These are phyloP conservation scores for Metridium senile DNA, from an alignment of 92 coral and sea anemone species.

Conservation along the genomic window DNA sequence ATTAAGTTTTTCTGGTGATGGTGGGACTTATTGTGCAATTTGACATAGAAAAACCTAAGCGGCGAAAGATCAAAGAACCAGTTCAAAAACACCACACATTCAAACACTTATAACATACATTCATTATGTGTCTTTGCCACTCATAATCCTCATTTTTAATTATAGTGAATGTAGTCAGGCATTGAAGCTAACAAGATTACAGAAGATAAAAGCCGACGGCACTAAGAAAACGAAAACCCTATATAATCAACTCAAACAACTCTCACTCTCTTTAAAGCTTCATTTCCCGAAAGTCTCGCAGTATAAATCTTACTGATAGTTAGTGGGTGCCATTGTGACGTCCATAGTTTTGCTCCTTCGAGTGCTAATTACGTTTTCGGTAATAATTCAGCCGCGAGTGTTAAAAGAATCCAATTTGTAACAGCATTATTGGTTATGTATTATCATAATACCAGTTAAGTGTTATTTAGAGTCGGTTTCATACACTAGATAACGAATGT, in stretches of 20 bases:
- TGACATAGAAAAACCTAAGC: neutral
- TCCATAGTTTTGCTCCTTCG: neutral
- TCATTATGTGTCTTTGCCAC: slow-evolving; percentile 20
- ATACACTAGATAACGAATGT: neutral
- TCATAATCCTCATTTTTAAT: slow-evolving; percentile 21
- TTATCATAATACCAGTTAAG: slow-evolving; percentile 12
- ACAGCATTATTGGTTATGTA: slow-evolving; percentile 6
- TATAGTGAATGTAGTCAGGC: neutral
- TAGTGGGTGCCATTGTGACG: neutral
- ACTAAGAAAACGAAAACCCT: neutral
- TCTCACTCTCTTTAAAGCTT: too few species aligned
- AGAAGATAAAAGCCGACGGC: slow-evolving; percentile 12
- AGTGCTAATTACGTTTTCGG: slow-evolving; percentile 3
- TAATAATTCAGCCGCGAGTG: neutral
- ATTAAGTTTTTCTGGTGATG: neutral
- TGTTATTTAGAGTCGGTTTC: slow-evolving; percentile 19
- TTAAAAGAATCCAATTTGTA: neutral
- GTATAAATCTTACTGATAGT: too few species aligned
- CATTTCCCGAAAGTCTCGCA: too few species aligned
- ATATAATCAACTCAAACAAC: neutral
- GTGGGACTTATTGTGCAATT: neutral
- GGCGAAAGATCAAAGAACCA: slow-evolving; percentile 20
- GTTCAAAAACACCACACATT: neutral
- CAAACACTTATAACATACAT: slow-evolving; percentile 11
- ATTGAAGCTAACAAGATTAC: slow-evolving; percentile 31